Percentiles rank a stretch among this genome's conserved stretches.
phyloP scores from a whole-genome alignment of 2,888 invertebrate genomes.

The Tryphoninae sp. region DNA sequence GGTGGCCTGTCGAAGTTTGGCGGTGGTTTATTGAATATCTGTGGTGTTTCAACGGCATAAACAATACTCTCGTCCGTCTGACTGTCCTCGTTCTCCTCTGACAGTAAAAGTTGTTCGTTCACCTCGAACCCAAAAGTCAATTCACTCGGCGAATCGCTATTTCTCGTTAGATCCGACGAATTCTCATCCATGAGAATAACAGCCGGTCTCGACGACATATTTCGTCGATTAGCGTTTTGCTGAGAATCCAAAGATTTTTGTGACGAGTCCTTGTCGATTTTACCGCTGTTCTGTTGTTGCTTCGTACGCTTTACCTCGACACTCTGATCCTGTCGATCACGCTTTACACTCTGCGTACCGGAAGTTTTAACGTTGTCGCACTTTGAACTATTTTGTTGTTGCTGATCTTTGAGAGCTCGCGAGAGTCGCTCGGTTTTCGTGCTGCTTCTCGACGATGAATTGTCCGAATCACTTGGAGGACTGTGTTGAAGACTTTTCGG shows the following conservation, averaged over 20 bases:
- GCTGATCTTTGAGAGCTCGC: constrained; percentile 69
- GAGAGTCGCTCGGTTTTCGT: constrained; percentile 67
- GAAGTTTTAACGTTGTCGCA: constrained; percentile 59
- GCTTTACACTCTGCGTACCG: constrained; percentile 61
- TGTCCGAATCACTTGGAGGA: constrained; percentile 64
- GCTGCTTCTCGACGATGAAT: constrained; percentile 56
- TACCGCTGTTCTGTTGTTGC: constrained; percentile 58
- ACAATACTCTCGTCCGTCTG: constrained; percentile 66
- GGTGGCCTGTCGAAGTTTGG: constrained; percentile 73
- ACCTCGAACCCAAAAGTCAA: constrained; percentile 92
- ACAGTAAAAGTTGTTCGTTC: constrained; percentile 87
- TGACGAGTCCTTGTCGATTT: constrained; percentile 67
- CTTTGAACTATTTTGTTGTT: constrained; percentile 63
- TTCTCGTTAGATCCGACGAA: constrained; percentile 73
- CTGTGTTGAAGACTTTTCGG: constrained; percentile 60
- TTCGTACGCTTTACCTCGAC: constrained; percentile 68
- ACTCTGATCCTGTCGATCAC: constrained; percentile 51
- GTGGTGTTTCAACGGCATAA: constrained; percentile 67
- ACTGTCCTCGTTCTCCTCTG: constrained; percentile 73
- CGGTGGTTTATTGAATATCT: constrained; percentile 70
- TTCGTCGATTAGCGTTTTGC: constrained; percentile 44
- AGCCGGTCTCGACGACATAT: constrained; percentile 83
- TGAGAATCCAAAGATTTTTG: constrained; percentile 66
- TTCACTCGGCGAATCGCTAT: constrained; percentile 83
- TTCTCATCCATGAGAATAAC: constrained; percentile 87